phyloP scores from a whole-genome alignment of 2,888 invertebrate species.

The Liopterus haemorrhoidalis region DNA sequence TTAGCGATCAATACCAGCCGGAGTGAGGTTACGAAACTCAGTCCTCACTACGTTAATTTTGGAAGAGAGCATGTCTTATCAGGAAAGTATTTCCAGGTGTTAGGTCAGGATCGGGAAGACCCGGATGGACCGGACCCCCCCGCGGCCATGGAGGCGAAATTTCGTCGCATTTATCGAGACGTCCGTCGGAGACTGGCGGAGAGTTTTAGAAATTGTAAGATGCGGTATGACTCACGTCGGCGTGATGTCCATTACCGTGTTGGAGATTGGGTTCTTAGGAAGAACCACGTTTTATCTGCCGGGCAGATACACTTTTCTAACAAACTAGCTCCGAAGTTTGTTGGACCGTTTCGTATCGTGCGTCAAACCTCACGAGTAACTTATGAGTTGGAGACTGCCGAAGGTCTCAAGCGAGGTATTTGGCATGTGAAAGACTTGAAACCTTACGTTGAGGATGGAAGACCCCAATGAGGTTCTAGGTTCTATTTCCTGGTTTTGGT shows the following conservation, averaged over 20 bases:
- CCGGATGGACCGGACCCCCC: neutral
- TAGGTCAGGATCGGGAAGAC: neutral
- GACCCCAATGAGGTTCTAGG: too few relatives aligned
- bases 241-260: too few relatives aligned
- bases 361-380: too few relatives aligned
- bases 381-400: too few relatives aligned
- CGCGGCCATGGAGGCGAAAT: neutral
- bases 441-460: too few relatives aligned
- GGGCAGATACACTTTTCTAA: neutral
- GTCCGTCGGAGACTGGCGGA: too few relatives aligned
- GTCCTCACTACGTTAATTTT: constrained; percentile 27
- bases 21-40: constrained; percentile 28
- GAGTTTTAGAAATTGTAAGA: too few relatives aligned
- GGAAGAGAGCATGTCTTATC: constrained; percentile 25
- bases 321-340: neutral
- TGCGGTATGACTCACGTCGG: too few relatives aligned
- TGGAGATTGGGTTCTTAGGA: neutral
- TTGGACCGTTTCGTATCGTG: neutral
- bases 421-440: too few relatives aligned
- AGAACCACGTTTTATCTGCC: neutral
- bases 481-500: too few relatives aligned
- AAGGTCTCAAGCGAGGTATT: too few relatives aligned
- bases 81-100: constrained; percentile 1
- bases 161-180: too few relatives aligned
- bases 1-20: constrained; percentile 30